Base-by-base conservation (phyloP, 2,797 vertebrate species). In the Poecilia gillii region DNA sequence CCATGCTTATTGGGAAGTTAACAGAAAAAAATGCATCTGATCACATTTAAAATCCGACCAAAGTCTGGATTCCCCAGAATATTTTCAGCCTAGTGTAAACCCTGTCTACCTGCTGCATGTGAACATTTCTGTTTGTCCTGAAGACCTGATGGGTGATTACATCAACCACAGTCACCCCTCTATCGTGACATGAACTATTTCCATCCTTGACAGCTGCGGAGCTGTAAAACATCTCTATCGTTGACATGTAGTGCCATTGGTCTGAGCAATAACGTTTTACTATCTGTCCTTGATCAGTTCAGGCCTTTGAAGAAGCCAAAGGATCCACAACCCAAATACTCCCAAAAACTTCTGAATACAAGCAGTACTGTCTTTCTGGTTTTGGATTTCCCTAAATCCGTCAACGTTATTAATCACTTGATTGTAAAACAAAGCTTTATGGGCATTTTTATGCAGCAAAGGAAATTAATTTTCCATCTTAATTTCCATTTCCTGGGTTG, bases 161-260 rank as follows among this genome's bases (percentile, higher is more conserved):
- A 72, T 76, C 76, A 0, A 66, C 49, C 72, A 36, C 62, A 74
- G 70, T 72, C 51, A 16, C 74, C 73, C 76, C 25, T 1, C 77
- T 12, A 41, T 75, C n/a, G 51, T 36, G 57, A 18, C 75, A 74
- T 87, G 80, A 91, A 80, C 87, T 87, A 88, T 46, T 43, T 68
- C 16, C 83, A 84, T 68, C 86, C 90, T 89, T 88, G 88, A 83
- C 51, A 18, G 47, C 71, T 11, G 74, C 79, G 14, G 47, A 77
- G 83, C 83, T 71, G 85, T 89, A 89, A 89, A 91, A 83, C 86
- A 88, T 79, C 25, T 80, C 76, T 46, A 78, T 81, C 36, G 73
- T 73, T 25, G 6, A 78, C 75, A 25, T 33, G 75, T 73, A 49
- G 39, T 25, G 83, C 80, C 80, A 33, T 78, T 13, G 70, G 80